These are phyloP conservation scores for Plutella xylostella DNA, from an alignment of 2,888 invertebrate genomes.

Conservation along the genomic window DNA sequence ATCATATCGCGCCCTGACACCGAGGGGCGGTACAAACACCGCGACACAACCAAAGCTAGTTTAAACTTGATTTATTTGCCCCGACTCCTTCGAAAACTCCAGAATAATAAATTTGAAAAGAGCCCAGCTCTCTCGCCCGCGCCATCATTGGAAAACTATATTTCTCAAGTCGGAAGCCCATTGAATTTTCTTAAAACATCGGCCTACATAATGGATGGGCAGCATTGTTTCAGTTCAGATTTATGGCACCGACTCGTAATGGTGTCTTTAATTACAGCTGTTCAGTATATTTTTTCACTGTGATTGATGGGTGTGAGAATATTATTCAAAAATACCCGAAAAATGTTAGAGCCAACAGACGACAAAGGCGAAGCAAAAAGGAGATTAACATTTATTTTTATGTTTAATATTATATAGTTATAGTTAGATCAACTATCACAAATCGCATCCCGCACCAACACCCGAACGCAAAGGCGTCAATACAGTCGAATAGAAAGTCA, in stretches of 20 bases:
- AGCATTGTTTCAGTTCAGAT: constrained; percentile 36
- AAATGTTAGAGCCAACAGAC: neutral
- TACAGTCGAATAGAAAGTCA: constrained; percentile 42
- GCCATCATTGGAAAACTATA: constrained; percentile 60
- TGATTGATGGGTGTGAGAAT: constrained; percentile 64
- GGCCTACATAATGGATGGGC: constrained; percentile 56
- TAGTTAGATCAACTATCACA: neutral
- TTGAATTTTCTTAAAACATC: constrained; percentile 56
- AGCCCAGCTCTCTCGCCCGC: constrained; percentile 33
- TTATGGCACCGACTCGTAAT: constrained; percentile 69
- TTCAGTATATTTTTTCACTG: constrained; percentile 65
- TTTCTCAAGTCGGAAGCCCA: constrained; percentile 41
- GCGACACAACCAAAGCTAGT: too few species aligned
- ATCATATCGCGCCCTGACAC: too few species aligned
- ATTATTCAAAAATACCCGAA: constrained; percentile 32
- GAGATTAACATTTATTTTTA: neutral
- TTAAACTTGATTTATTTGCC: constrained; percentile 37
- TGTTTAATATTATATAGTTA: neutral
- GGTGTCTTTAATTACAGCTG: constrained; percentile 68
- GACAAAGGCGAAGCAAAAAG: neutral
- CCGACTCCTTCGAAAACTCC: constrained; percentile 28
- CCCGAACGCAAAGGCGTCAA: neutral
- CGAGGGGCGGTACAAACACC: too few species aligned
- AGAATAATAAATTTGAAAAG: constrained; percentile 45
- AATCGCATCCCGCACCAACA: neutral